A percentile compares a stretch with the other conserved stretches of the same genome.
phyloP scores from a whole-genome alignment of 2,797 vertebrate genomes.

The Lepus townsendii region DNA sequence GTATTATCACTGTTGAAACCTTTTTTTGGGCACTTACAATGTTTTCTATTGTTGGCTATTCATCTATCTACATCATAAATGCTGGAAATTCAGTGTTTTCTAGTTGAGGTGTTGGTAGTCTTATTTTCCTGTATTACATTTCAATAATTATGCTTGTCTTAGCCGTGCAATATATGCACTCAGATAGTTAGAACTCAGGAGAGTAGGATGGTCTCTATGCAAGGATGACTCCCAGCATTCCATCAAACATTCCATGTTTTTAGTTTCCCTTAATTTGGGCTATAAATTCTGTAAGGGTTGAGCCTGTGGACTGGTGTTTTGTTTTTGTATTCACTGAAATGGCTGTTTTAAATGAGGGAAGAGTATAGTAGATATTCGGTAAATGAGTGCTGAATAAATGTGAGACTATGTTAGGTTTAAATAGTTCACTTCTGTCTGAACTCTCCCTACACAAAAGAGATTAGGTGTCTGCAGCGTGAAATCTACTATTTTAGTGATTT shows the following conservation, averaged over 20 bases:
- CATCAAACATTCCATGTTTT: not conserved
- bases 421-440: not conserved
- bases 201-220: not conserved
- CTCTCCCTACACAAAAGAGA: not conserved
- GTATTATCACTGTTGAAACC: not conserved
- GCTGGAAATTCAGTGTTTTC: not conserved
- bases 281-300: not conserved
- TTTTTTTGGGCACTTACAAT: constrained; percentile 13
- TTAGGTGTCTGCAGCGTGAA: not conserved
- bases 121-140: not conserved
- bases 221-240: not conserved
- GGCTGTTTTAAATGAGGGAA: not conserved
- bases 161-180: not conserved
- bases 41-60: constrained; percentile 37
- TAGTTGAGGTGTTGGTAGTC: not conserved
- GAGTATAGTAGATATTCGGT: not conserved
- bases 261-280: not conserved
- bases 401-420: not conserved
- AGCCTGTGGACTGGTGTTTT: not conserved
- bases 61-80: not conserved
- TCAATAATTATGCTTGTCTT: not conserved
- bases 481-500: not conserved
- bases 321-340: not conserved
- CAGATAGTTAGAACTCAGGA: not conserved
- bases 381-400: constrained; percentile 40